phyloP scores from a whole-genome alignment of 2,797 vertebrate genomes.

The Sebastes elongatus region DNA sequence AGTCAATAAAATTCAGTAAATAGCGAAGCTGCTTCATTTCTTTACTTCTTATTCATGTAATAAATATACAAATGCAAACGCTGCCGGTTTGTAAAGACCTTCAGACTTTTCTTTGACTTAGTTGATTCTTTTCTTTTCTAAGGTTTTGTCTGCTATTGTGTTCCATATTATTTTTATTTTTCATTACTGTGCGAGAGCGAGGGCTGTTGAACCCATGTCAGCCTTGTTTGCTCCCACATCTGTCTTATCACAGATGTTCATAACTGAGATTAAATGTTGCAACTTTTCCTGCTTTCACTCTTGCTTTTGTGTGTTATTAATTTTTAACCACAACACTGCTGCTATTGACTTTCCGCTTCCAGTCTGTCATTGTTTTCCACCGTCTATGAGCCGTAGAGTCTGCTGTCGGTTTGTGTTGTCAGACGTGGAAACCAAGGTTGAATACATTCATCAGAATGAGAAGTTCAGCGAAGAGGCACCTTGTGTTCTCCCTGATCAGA shows the following conservation, averaged over 20 bases:
- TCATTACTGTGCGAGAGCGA: not conserved
- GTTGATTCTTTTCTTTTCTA: not conserved
- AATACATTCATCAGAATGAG: not conserved
- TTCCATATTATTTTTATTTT: conserved; percentile 9
- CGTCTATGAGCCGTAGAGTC: not conserved
- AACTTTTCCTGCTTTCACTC: not conserved
- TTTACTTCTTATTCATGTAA: no score
- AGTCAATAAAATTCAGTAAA: no score
- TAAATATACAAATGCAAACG: no score
- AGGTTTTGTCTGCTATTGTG: not conserved
- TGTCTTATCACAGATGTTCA: conserved; percentile 31
- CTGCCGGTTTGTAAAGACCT: not conserved
- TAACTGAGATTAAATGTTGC: conserved; percentile 30
- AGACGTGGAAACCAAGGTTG: not conserved
- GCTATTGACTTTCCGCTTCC: conserved; percentile 11
- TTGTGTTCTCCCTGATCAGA: not conserved
- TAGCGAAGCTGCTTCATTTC: no score
- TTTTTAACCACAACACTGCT: conserved; percentile 16
- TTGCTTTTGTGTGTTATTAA: not conserved
- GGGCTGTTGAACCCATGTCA: conserved; percentile 4
- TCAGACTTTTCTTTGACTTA: not conserved
- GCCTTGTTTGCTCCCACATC: conserved; percentile 13
- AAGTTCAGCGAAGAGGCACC: not conserved
- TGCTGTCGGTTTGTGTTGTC: not conserved
- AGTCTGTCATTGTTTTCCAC: not conserved